Conservation (phyloP, 2,888 invertebrate genomes). For the Campoplex nolae region DNA sequence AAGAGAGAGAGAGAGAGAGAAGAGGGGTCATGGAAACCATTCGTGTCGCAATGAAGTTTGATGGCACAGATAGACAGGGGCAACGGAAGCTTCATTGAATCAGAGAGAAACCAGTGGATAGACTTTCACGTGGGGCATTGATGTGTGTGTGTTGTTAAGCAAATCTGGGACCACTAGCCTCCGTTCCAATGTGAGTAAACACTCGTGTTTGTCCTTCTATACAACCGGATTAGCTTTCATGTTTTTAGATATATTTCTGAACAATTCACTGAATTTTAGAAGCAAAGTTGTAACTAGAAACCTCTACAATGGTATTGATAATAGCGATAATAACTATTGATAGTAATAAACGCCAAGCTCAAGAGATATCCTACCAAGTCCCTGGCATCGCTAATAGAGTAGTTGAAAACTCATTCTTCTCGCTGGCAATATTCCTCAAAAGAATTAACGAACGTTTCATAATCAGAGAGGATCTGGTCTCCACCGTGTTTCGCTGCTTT, state of each 20-base stretch:
- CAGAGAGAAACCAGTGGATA: constrained; percentile 49
- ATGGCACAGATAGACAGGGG: constrained; percentile 39
- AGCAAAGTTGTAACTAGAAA: background rate
- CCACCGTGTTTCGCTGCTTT: background rate
- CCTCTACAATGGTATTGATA: background rate
- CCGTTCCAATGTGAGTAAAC: constrained; percentile 38
- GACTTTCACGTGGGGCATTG: constrained; percentile 42
- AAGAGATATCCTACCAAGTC: background rate
- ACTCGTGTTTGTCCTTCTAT: background rate
- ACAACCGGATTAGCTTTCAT: background rate
- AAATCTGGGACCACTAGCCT: constrained; percentile 29
- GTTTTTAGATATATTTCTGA: background rate
- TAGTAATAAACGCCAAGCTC: background rate
- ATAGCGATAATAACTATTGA: background rate
- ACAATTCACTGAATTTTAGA: background rate
- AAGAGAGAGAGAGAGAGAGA: background rate
- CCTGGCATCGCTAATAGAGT: background rate
- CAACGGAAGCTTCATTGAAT: constrained; percentile 9
- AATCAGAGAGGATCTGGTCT: background rate
- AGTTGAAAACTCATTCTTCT: background rate
- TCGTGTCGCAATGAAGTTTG: constrained; percentile 19
- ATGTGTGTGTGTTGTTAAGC: constrained; percentile 33
- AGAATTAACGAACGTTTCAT: background rate
- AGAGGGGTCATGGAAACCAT: background rate
- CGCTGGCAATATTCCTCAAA: background rate